These are phyloP conservation scores for Argynnis bischoffii DNA, from an alignment of 2,888 invertebrate species.

Conservation along the genomic window DNA sequence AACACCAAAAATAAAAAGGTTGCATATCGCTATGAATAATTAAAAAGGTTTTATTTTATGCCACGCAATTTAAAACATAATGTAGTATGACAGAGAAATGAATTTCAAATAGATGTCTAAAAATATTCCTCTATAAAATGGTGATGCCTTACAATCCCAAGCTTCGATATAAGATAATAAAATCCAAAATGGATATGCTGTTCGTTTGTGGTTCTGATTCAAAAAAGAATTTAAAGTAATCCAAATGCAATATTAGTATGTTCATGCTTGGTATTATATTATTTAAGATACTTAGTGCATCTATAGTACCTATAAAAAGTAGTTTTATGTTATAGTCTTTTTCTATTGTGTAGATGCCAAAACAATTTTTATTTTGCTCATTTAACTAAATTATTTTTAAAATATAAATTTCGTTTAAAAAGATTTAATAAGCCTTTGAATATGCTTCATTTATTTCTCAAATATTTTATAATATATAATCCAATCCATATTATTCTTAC, in stretches of 20 bases:
- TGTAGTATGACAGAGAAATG: constrained; percentile 48
- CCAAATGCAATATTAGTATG: background rate
- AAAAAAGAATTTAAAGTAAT: constrained; percentile 19
- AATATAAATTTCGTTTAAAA: no score
- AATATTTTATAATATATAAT: constrained; percentile 22
- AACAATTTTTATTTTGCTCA: background rate
- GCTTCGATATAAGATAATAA: constrained; percentile 74
- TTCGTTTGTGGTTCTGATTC: constrained; percentile 55
- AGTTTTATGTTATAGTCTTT: background rate
- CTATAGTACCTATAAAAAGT: no score
- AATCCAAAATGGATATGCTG: constrained; percentile 69
- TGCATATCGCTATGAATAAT: constrained; percentile 65
- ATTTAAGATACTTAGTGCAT: no score
- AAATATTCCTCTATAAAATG: constrained; percentile 43
- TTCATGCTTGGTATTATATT: background rate
- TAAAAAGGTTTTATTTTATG: constrained; percentile 49
- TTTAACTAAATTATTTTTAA: background rate
- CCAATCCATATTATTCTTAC: constrained; percentile 64
- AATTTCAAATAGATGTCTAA: constrained; percentile 48
- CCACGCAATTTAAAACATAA: constrained; percentile 56
- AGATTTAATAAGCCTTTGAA: no score
- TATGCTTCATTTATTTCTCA: no score
- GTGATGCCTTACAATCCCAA: constrained; percentile 63
- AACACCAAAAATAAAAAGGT: constrained; percentile 64
- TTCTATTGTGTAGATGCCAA: background rate